These are phyloP conservation scores for Pheosia tremula DNA, from an alignment of 2,888 invertebrate genomes.

Conservation along the genomic window DNA sequence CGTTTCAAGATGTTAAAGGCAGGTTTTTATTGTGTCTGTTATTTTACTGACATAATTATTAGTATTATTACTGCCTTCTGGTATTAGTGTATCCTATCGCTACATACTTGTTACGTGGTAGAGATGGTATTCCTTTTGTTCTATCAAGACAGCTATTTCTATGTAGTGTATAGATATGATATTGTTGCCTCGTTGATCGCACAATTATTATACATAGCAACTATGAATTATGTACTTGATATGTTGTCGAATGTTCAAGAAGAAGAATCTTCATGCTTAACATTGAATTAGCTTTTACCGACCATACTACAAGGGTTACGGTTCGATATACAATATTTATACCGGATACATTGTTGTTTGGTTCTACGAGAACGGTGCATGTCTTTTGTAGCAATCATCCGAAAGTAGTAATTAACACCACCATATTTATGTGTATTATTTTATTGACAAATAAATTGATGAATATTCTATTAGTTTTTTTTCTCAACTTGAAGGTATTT, in stretches of 20 bases:
- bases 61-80: too few relatives aligned
- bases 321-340: conserved; percentile 3
- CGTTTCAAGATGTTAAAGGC: conserved; percentile 7
- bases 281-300: conserved; percentile 9
- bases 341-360: neutral
- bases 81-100: too few relatives aligned
- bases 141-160: conserved; percentile 15
- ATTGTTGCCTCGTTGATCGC: conserved; percentile 14
- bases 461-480: neutral
- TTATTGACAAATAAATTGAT: conserved; percentile 40
- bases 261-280: conserved; percentile 2
- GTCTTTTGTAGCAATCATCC: conserved; percentile 3
- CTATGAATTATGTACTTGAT: conserved; percentile 4
- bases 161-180: conserved; percentile 10
- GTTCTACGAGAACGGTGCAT: conserved; percentile 14
- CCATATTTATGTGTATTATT: conserved; percentile 35
- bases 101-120: neutral
- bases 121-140: conserved; percentile 12
- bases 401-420: conserved; percentile 11
- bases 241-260: conserved; percentile 13
- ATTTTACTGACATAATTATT: too few relatives aligned
- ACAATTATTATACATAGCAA: conserved; percentile 15
- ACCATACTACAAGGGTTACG: neutral
- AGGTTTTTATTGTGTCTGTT: too few relatives aligned
- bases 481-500: neutral